Base-by-base conservation (phyloP, 2,888 invertebrate species). In the Empis livida region DNA sequence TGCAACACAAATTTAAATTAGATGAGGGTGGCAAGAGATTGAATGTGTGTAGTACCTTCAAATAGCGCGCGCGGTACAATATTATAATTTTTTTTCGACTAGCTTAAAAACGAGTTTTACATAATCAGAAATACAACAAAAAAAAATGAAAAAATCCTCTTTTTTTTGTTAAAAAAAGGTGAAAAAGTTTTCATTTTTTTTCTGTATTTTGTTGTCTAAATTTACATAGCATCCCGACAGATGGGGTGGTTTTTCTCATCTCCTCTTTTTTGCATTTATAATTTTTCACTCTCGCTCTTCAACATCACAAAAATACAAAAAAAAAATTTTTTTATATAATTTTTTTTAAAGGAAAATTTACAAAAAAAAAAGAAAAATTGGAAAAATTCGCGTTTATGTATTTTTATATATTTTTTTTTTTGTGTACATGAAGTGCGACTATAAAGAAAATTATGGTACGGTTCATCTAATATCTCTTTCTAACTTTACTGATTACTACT, bases 401-500 rank as follows among this genome's bases (percentile, higher is more conserved):
- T 20, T n/a, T n/a, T n/a, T n/a, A n/a, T n/a, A n/a, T n/a, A n/a
- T 32, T 32, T 10, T 20, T 17, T 40, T 40, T 17, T 40, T 17
- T 41, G 23, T 20, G 8, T 17, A 20, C 20, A 41, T 41, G 41
- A 20, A 41, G 41, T 41, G 41, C 41, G 41, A 41, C 41, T 41
- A 41, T 41, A 41, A 41, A 41, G 41, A 41, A 41, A 41, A 41
- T 41, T 41, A 13, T 35, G 4, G 35, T 35, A 35, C 35, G n/a
- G 35, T 35, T 35, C 35, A 35, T 35, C 35, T 35, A 35, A 35
- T n/a, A 35, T 35, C 35, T 35, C 35, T 35, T 35, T 35, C 35
- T 35, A 35, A 35, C 35, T 35, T n/a, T 35, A 35, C 35, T 41
- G 41, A 41, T 41, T 41, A 41, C 41, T 41, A 41, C 41, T 41